Conservation (phyloP, 2,797 vertebrate genomes). For the Morus bassanus region DNA sequence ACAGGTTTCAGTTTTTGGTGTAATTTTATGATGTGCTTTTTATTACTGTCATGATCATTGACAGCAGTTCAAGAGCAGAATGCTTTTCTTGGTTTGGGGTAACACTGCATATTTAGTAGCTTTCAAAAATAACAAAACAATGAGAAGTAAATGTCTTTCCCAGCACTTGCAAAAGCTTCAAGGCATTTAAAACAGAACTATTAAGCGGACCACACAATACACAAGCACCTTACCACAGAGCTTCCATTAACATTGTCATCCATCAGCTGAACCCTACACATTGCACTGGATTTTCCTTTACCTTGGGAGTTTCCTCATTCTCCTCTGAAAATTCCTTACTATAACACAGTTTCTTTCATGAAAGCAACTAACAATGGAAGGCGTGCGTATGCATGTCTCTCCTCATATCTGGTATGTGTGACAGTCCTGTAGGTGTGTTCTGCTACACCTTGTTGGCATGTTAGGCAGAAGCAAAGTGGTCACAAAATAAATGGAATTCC, state of each 20-base stretch:
- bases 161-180: background rate
- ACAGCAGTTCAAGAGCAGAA: background rate
- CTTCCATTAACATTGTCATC: background rate
- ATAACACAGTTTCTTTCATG: background rate
- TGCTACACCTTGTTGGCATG: background rate
- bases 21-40: background rate
- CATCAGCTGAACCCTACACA: background rate
- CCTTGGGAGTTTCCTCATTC: background rate
- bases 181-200: background rate
- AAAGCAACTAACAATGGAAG: background rate
- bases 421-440: background rate
- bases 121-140: background rate
- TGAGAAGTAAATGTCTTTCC: background rate
- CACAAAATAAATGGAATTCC: conserved; percentile 26
- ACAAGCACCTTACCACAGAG: background rate
- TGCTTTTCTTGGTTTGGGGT: background rate
- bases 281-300: background rate
- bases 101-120: background rate
- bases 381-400: fast-evolving
- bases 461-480: background rate
- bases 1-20: background rate
- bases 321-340: background rate
- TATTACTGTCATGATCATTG: background rate
- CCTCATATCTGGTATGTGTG: background rate
- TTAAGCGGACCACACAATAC: background rate